These are phyloP conservation scores for Mesoclemmys tuberculata DNA, from an alignment of 2,113 vertebrate genomes.

Conservation along the genomic window DNA sequence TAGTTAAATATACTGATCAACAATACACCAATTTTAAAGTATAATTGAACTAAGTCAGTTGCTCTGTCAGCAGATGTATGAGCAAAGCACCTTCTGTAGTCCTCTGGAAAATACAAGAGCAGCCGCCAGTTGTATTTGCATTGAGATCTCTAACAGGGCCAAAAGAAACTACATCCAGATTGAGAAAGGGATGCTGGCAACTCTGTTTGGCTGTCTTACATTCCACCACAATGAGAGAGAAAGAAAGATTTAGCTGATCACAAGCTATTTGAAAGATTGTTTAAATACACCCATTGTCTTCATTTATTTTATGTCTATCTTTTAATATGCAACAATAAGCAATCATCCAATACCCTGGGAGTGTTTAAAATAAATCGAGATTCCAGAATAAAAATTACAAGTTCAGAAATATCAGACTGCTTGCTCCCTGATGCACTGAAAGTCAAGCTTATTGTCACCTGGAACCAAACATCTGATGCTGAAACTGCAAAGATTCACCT, in stretches of 20 bases:
- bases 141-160: neutral
- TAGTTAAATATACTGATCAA: conserved; percentile 15
- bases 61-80: neutral
- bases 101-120: neutral
- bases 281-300: conserved; percentile 46
- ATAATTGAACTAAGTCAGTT: neutral
- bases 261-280: conserved; percentile 52
- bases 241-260: conserved; percentile 17
- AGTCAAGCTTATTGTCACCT: conserved; percentile 13
- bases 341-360: neutral
- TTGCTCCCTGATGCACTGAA: conserved; percentile 39
- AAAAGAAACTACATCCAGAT: conserved; percentile 5
- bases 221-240: conserved; percentile 5
- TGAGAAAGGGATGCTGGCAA: neutral
- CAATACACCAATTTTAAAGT: neutral
- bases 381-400: conserved; percentile 57
- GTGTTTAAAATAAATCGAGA: neutral
- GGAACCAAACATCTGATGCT: neutral
- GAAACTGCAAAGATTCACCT: conserved; percentile 38
- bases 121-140: neutral
- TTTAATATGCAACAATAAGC: conserved; percentile 53
- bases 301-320: conserved; percentile 53
- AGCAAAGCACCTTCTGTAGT: neutral
- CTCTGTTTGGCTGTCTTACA: conserved; percentile 14
- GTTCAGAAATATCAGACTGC: conserved; percentile 58